Base-by-base conservation (phyloP, 2,113 vertebrate genomes). In the Trichomycterus rosablanca region DNA sequence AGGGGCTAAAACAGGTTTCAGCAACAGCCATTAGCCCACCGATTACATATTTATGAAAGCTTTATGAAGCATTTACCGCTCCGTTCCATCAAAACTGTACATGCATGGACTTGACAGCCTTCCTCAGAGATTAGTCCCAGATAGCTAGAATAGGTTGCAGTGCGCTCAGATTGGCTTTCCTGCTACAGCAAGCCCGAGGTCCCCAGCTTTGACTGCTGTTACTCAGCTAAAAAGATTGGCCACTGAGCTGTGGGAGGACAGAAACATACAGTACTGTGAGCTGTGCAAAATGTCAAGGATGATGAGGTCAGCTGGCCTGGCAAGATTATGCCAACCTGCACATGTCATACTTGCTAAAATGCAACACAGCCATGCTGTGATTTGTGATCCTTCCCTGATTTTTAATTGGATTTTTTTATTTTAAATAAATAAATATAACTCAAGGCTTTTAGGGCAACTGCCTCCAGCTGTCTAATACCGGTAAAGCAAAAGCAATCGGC, bases 31-130 rank as follows among this genome's bases (percentile, higher is more conserved):
- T 76, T 69, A 78, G 74, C 75, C 76, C 68, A 68, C 73, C 71
- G 72, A 74, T 71, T 81, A 71, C 80, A 83, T 86, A 86, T 87
- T 84, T 80, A 83, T 83, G 78, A 83, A 69, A 73, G 71, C 76
- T 80, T 83, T 80, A 78, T 81, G 79, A 76, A 74, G 75, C 82
- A 83, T 75, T 82, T 84, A 82, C 78, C 77, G 73, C 77, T 74
- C 78, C 57, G 55, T 80, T 86, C 83, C 80, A 71, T 81, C 79
- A 83, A 77, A 77, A 73, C 67, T 72, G 65, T 76, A 67, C 81
- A 65, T 78, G 75, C 69, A 63, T 64, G 75, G 75, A 78, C 73
- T 74, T 83, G 83, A 81, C 79, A 81, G 81, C 67, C 75, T 80
- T 82, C 81, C 71, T 77, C n/a, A 52, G 79, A 82, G 79, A 84